Percentiles rank a stretch among this genome's conserved stretches.
These are phyloP conservation scores for Eudemis profundana DNA, from an alignment of 2,888 invertebrate species.

Conservation along the genomic window DNA sequence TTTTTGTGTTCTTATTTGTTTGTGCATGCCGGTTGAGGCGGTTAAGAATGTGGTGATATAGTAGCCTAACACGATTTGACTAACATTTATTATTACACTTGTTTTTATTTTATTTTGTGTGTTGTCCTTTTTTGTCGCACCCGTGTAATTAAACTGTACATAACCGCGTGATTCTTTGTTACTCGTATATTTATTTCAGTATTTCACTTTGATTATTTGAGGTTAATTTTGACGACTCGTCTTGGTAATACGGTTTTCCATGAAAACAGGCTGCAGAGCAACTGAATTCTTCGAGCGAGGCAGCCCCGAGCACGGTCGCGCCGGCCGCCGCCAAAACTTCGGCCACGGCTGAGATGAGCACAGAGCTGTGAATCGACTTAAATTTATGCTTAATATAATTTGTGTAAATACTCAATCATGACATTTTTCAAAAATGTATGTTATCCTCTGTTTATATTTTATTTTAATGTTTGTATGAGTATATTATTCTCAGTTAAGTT, in stretches of 20 bases:
- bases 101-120: slow-evolving; percentile 34
- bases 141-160: slow-evolving; percentile 38
- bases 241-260: slow-evolving; percentile 12
- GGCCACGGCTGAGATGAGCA: slow-evolving; percentile 87
- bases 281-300: slow-evolving; percentile 65
- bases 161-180: slow-evolving; percentile 31
- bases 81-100: slow-evolving; percentile 57
- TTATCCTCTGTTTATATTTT: slow-evolving; percentile 30
- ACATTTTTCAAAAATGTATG: slow-evolving; percentile 5
- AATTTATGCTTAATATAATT: slow-evolving; percentile 12
- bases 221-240: background rate
- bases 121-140: slow-evolving; percentile 45
- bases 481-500: slow-evolving; percentile 3
- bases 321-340: slow-evolving; percentile 63
- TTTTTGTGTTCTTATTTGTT: slow-evolving; percentile 55
- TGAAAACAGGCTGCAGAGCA: slow-evolving; percentile 79
- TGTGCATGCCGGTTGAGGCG: slow-evolving; percentile 70
- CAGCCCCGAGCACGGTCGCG: slow-evolving; percentile 52
- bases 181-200: slow-evolving; percentile 1
- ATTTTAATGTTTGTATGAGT: slow-evolving; percentile 8
- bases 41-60: slow-evolving; percentile 52
- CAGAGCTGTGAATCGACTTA: slow-evolving; percentile 82
- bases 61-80: slow-evolving; percentile 66
- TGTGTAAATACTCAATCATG: slow-evolving; percentile 13
- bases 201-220: background rate